Evolutionary conservation across 2,797 vertebrate species (phyloP).

Genomic region (Helostoma temminkii): DNA sequence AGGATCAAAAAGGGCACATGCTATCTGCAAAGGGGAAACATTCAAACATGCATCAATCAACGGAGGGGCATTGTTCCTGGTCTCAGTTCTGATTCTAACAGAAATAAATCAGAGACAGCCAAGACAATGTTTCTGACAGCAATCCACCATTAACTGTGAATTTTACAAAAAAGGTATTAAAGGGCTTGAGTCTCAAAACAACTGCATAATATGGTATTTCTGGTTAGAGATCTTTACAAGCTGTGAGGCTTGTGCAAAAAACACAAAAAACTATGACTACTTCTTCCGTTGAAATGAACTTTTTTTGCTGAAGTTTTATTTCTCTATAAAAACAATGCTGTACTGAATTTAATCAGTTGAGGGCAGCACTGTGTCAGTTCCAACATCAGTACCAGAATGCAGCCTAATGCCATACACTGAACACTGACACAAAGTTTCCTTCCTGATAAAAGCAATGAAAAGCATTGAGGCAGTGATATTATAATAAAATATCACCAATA

Average conservation of each 20-base stretch:
- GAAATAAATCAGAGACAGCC: slow-evolving; percentile 7
- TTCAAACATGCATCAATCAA: slow-evolving; percentile 77
- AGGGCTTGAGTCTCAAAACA: slow-evolving; percentile 3
- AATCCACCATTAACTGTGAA: slow-evolving; percentile 8
- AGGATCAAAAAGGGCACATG: slow-evolving; percentile 70
- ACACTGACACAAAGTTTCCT: slow-evolving; percentile 10
- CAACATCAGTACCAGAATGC: slow-evolving; percentile 24
- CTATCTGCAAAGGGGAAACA: slow-evolving; percentile 54
- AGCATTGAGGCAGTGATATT: background rate
- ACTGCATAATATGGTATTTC: background rate
- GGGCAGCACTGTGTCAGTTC: slow-evolving; percentile 49
- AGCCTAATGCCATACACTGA: slow-evolving; percentile 26
- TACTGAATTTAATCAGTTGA: slow-evolving; percentile 43
- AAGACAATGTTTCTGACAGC: slow-evolving; percentile 32
- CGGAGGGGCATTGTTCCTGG: slow-evolving; percentile 31
- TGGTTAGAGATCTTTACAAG: background rate
- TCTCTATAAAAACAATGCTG: slow-evolving; percentile 5
- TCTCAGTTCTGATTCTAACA: slow-evolving; percentile 17
- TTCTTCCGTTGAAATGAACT: background rate
- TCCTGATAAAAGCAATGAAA: slow-evolving; percentile 6
- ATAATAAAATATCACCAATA: slow-evolving; percentile 9
- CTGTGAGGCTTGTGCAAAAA: too few species aligned
- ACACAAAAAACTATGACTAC: too few species aligned
- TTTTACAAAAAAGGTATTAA: background rate
- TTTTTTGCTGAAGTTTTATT: background rate